Percentiles rank a stretch among this genome's conserved stretches.
Conservation (phyloP, 2,113 vertebrate genomes). For the Chaenocephalus aceratus region DNA sequence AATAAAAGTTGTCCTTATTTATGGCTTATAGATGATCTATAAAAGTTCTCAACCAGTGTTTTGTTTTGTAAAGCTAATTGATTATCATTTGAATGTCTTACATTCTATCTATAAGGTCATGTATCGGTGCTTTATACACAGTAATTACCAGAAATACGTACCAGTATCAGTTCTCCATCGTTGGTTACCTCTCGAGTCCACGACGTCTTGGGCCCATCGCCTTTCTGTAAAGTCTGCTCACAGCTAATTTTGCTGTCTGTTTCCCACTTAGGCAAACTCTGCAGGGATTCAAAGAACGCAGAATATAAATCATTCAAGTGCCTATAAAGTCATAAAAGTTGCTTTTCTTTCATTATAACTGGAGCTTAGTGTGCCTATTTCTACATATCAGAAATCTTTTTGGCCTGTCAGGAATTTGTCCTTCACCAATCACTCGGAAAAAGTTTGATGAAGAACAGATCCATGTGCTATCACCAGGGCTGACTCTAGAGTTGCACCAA, state of each 20-base stretch:
- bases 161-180: slow-evolving; percentile 90
- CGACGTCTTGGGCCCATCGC: slow-evolving; percentile 89
- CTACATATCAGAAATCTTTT: slow-evolving; percentile 22
- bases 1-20: background rate
- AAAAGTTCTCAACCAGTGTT: background rate
- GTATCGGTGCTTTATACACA: background rate
- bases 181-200: slow-evolving; percentile 93
- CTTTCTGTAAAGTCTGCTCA: slow-evolving; percentile 91
- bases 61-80: too few relatives aligned
- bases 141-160: slow-evolving; percentile 72
- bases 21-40: background rate
- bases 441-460: slow-evolving; percentile 56
- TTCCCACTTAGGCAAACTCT: slow-evolving; percentile 93
- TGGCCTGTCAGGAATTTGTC: slow-evolving; percentile 22
- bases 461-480: slow-evolving; percentile 36
- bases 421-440: slow-evolving; percentile 38
- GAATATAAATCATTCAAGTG: background rate
- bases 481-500: slow-evolving; percentile 17
- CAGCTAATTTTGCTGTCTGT: slow-evolving; percentile 90
- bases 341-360: slow-evolving; percentile 6
- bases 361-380: background rate
- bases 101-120: background rate
- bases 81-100: background rate
- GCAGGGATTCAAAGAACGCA: slow-evolving; percentile 28
- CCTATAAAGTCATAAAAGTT: slow-evolving; percentile 6